These are phyloP conservation scores for Poliocrania exsul DNA, from an alignment of 2,797 vertebrate genomes.

Conservation along the genomic window DNA sequence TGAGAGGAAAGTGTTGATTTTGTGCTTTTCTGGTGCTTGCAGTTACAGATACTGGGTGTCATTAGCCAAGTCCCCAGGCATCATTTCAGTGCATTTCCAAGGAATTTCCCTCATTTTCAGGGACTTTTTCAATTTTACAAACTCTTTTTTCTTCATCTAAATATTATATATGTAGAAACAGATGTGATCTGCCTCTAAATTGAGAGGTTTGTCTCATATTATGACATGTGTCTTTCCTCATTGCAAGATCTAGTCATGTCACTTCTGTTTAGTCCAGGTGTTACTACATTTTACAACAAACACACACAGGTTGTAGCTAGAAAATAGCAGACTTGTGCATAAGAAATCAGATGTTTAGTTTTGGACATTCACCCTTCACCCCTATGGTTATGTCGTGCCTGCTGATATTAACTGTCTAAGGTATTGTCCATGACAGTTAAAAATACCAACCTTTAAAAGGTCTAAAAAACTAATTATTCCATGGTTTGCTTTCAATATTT, in stretches of 20 bases:
- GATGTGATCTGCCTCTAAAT: not conserved
- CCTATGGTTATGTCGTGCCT: not conserved
- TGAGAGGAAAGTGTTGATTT: not conserved
- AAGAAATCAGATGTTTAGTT: not conserved
- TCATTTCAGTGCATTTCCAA: not conserved
- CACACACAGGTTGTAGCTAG: not conserved
- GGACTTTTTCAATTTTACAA: not conserved
- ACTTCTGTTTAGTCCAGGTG: not conserved
- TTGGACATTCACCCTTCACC: not conserved
- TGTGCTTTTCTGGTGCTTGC: not conserved
- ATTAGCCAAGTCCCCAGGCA: not conserved
- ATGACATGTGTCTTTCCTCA: not conserved
- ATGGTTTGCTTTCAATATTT: not conserved
- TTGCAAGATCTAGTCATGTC: not conserved
- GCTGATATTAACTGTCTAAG: not conserved
- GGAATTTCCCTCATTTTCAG: not conserved
- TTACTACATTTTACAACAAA: not conserved
- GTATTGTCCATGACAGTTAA: not conserved
- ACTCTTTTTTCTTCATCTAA: not conserved
- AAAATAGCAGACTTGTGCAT: not conserved
- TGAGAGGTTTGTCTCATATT: not conserved
- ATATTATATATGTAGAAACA: not conserved
- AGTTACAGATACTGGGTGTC: not conserved
- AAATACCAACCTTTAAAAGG: not conserved
- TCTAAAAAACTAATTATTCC: not conserved